phyloP scores from a whole-genome alignment of 2,888 invertebrate genomes.

The Listrodromus nycthemerus region DNA sequence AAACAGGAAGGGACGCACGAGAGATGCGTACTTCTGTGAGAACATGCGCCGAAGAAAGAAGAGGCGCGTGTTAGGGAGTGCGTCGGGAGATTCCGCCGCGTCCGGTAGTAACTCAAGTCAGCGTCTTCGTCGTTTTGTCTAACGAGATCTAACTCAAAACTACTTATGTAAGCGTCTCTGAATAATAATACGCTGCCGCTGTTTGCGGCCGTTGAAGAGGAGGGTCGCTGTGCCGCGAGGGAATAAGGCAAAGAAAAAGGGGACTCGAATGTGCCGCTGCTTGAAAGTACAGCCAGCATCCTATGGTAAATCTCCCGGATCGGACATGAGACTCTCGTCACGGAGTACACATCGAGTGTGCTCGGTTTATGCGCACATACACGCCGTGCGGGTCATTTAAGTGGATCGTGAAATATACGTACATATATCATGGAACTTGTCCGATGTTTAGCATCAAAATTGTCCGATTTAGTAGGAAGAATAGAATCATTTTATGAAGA shows the following conservation, averaged over 20 bases:
- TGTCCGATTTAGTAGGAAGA: background rate
- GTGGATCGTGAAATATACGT: background rate
- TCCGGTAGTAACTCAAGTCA: conserved; percentile 69
- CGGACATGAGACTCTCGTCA: conserved; percentile 47
- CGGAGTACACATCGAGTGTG: conserved; percentile 37
- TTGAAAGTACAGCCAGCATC: conserved; percentile 18
- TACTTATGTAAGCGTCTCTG: conserved; percentile 68
- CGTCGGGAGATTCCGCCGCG: conserved; percentile 38
- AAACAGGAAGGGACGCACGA: conserved; percentile 36
- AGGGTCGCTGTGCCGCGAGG: conserved; percentile 52
- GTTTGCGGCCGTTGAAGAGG: conserved; percentile 32
- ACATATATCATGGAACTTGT: background rate
- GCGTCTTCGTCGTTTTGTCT: conserved; percentile 61
- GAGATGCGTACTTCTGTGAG: conserved; percentile 7
- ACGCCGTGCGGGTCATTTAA: background rate
- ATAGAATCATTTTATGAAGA: background rate
- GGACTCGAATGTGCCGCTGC: conserved; percentile 39
- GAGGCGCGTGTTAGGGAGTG: conserved; percentile 12
- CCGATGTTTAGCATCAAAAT: background rate
- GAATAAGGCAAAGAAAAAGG: conserved; percentile 35
- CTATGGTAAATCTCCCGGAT: conserved; percentile 43
- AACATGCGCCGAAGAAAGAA: conserved; percentile 35
- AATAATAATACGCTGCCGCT: conserved; percentile 62
- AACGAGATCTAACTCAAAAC: conserved; percentile 72
- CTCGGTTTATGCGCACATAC: background rate